Evolutionary conservation across 2,797 vertebrate species (phyloP).

Genomic region (Buphagus erythrorhynchus): DNA sequence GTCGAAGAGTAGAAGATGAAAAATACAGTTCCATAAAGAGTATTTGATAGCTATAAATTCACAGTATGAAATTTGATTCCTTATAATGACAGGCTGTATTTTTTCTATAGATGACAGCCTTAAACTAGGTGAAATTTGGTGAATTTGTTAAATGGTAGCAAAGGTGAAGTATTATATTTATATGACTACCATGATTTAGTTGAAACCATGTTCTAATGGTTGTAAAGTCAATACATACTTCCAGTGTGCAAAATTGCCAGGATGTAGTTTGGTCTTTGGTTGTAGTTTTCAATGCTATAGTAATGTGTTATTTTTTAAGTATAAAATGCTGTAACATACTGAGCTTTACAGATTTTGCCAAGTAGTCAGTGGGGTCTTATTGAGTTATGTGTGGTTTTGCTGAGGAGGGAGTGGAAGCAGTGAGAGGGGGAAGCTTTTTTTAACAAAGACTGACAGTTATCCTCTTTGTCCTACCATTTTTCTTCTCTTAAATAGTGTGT

Average conservation of each 20-base stretch:
- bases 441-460: background rate
- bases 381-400: constrained; percentile 26
- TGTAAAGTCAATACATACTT: background rate
- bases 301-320: background rate
- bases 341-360: background rate
- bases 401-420: background rate
- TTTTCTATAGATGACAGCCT: background rate
- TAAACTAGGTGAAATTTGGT: background rate
- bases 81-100: background rate
- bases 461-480: constrained; percentile 1
- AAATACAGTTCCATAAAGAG: constrained; percentile 17
- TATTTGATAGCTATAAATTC: constrained; percentile 31
- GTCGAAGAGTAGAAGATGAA: background rate
- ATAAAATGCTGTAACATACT: background rate
- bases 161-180: background rate
- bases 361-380: background rate
- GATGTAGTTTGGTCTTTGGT: background rate
- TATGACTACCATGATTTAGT: background rate
- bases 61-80: background rate
- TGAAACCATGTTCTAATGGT: background rate
- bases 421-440: background rate
- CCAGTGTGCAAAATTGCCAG: background rate
- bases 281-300: background rate
- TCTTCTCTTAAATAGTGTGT: constrained; percentile 48
- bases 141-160: background rate